Evolutionary conservation across 2,888 invertebrate species (phyloP).

Genomic region (Cecidostiba fungosa): DNA sequence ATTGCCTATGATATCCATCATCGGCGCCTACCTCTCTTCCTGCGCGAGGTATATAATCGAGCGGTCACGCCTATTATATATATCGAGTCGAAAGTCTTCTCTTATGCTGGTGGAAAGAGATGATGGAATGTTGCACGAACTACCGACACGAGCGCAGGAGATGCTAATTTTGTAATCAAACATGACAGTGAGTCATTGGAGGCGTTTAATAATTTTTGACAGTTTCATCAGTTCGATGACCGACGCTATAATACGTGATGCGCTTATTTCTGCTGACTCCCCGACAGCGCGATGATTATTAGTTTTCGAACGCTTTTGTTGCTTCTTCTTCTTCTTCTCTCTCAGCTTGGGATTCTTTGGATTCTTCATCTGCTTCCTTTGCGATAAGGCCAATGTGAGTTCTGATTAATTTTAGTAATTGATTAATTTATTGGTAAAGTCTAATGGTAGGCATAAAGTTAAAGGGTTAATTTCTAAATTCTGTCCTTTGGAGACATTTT

Average conservation of each 20-base stretch:
- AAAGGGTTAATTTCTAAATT: no score
- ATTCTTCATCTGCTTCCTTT: not conserved
- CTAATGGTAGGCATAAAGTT: no score
- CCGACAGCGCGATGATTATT: slow-evolving; percentile 42
- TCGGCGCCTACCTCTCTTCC: slow-evolving; percentile 65
- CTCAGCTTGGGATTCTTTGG: slow-evolving; percentile 26
- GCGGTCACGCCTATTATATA: slow-evolving; percentile 72
- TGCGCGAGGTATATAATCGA: slow-evolving; percentile 70
- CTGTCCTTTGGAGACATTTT: no score
- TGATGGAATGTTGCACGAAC: slow-evolving; percentile 19
- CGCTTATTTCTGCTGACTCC: not conserved
- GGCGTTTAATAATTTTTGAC: slow-evolving; percentile 62
- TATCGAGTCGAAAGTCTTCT: slow-evolving; percentile 22
- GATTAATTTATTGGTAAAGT: no score
- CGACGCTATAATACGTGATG: slow-evolving; percentile 14
- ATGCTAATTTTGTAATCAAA: slow-evolving; percentile 63
- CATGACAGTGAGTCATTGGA: slow-evolving; percentile 60
- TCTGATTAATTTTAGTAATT: no score
- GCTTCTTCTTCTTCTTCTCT: slow-evolving; percentile 16
- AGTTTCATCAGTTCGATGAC: slow-evolving; percentile 63
- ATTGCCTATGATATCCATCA: slow-evolving; percentile 76
- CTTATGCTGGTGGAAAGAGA: not conserved
- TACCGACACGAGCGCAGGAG: slow-evolving; percentile 2
- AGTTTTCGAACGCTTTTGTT: slow-evolving; percentile 27
- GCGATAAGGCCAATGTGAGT: not conserved